Percentiles rank a stretch among this genome's conserved stretches.
Conservation (phyloP, 2,888 invertebrate species). For the Pristionchus maxplancki region DNA sequence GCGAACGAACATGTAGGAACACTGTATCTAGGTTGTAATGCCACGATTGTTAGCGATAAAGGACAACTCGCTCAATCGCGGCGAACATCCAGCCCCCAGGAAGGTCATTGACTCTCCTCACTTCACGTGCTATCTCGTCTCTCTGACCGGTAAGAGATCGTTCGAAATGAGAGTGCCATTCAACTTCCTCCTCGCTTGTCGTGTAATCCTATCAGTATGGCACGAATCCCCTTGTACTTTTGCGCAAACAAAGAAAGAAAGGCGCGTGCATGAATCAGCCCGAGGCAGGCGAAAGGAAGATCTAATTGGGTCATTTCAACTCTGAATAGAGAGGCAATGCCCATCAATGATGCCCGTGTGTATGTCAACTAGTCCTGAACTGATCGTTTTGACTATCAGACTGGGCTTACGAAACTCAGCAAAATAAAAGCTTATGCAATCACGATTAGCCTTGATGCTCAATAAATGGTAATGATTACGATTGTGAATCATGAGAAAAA, state of each 20-base stretch:
- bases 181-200: conserved; percentile 24
- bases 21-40: no score
- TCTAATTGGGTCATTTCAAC: conserved; percentile 38
- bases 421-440: no score
- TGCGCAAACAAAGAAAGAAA: conserved; percentile 15
- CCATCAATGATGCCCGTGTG: neutral
- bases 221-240: conserved; percentile 35
- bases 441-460: no score
- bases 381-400: no score
- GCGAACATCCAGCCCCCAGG: neutral
- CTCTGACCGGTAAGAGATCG: no score
- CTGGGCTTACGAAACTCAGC: no score
- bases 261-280: conserved; percentile 25
- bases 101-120: no score
- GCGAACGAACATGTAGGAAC: no score
- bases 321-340: neutral
- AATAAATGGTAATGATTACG: neutral
- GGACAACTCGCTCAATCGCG: neutral
- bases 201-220: conserved; percentile 37
- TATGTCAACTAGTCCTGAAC: conserved; percentile 11
- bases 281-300: neutral
- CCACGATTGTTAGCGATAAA: no score
- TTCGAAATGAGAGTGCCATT: neutral
- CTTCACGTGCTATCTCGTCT: no score
- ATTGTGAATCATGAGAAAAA: neutral